phyloP scores from a whole-genome alignment of 2,888 invertebrate species.

The Tortrix viridana region DNA sequence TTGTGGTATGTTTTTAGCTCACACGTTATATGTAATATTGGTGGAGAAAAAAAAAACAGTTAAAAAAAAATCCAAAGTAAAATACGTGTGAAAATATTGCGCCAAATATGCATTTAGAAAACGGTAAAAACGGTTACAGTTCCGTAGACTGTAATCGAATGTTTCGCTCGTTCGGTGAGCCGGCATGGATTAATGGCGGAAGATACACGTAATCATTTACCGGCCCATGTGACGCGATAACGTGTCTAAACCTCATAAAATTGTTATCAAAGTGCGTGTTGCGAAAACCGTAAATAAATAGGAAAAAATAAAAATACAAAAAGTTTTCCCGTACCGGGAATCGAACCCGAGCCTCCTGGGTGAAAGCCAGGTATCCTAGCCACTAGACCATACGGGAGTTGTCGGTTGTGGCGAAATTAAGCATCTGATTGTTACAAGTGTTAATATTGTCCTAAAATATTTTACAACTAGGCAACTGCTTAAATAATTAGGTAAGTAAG shows the following conservation, averaged over 20 bases:
- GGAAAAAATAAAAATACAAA: slow-evolving; percentile 40
- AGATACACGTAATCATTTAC: background rate
- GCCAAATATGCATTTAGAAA: too few species aligned
- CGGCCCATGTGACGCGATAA: slow-evolving; percentile 9
- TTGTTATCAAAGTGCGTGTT: background rate
- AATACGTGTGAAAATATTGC: background rate
- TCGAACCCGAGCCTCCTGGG: slow-evolving; percentile 89
- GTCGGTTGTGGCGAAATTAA: background rate
- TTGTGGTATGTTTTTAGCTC: background rate
- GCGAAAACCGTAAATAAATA: background rate
- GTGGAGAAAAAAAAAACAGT: too few species aligned
- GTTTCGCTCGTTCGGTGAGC: background rate
- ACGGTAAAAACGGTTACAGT: too few species aligned
- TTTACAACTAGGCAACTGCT: too few species aligned
- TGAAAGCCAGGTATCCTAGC: slow-evolving; percentile 89
- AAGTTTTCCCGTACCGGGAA: slow-evolving; percentile 86
- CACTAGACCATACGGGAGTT: slow-evolving; percentile 86
- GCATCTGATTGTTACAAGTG: background rate
- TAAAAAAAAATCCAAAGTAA: too few species aligned
- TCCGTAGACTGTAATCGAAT: too few species aligned
- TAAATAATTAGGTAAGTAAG: too few species aligned
- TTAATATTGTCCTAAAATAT: background rate
- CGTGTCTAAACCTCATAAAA: background rate
- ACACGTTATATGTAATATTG: background rate
- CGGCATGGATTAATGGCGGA: slow-evolving; percentile 5